Conservation (phyloP, 2,797 vertebrate species). For the Manis crassicaudata region DNA sequence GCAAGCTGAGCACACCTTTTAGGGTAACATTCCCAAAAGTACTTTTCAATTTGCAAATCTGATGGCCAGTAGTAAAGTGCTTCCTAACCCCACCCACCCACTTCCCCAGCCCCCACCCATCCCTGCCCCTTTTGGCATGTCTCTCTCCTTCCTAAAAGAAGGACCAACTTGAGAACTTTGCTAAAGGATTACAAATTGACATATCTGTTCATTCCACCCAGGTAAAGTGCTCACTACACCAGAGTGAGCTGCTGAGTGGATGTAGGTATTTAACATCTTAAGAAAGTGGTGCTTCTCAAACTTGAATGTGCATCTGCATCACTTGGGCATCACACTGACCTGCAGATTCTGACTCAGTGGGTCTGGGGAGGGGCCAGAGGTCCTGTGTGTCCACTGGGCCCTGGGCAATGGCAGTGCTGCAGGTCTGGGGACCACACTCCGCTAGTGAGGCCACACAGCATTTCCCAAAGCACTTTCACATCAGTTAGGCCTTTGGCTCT, state of each 20-base stretch:
- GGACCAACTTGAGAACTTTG: background rate
- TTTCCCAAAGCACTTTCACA: background rate
- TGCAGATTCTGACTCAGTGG: background rate
- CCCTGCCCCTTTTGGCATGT: background rate
- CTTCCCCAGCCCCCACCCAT: background rate
- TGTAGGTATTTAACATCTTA: background rate
- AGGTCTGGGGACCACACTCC: background rate
- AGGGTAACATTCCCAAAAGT: background rate
- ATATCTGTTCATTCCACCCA: background rate
- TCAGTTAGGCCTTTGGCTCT: background rate
- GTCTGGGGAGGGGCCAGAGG: background rate
- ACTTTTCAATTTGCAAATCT: background rate
- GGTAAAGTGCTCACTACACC: background rate
- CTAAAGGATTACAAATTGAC: background rate
- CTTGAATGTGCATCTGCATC: background rate
- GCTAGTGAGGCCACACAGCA: background rate
- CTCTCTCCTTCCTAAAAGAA: constrained; percentile 23
- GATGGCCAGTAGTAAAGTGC: background rate
- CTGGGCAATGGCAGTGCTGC: background rate
- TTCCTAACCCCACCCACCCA: background rate
- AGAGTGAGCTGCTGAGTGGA: background rate
- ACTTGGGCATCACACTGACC: background rate
- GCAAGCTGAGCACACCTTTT: background rate
- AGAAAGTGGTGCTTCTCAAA: background rate
- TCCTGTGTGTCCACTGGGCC: background rate